phyloP scores from a whole-genome alignment of 2,113 vertebrate genomes.

The Pterophyllum scalare region DNA sequence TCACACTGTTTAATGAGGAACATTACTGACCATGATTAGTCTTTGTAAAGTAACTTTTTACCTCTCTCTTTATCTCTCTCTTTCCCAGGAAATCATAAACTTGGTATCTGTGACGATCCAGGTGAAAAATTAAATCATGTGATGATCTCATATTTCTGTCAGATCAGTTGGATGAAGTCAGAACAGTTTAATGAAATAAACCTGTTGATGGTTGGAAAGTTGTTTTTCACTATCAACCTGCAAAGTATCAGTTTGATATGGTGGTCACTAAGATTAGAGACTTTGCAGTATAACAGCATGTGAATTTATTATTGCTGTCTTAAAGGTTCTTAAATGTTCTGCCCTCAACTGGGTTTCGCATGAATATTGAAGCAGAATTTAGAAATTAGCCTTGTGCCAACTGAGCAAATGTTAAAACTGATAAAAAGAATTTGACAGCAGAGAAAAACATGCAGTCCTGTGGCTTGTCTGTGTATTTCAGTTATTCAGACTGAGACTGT shows the following conservation, averaged over 20 bases:
- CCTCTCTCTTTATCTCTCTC: neutral
- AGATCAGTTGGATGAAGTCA: neutral
- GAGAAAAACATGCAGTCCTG: neutral
- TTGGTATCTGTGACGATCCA: accelerated
- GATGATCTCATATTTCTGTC: neutral
- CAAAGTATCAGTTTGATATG: neutral
- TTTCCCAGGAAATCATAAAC: constrained; percentile 25
- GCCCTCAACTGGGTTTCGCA: neutral
- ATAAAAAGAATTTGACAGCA: neutral
- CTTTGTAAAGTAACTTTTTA: neutral
- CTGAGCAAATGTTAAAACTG: too few relatives aligned
- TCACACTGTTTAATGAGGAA: neutral
- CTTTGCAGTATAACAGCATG: neutral
- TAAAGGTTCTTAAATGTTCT: too few relatives aligned
- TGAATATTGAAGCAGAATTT: neutral
- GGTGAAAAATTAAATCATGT: accelerated
- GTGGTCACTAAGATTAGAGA: neutral
- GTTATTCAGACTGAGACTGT: too few relatives aligned
- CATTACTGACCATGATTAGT: neutral
- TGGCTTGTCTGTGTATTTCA: neutral
- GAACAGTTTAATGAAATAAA: too few relatives aligned
- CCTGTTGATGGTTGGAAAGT: neutral
- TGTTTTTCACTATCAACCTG: neutral
- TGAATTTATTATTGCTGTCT: neutral
- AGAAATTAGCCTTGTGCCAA: too few relatives aligned